Percentiles rank a stretch among this genome's conserved stretches.
phyloP scores from a whole-genome alignment of 1,140 invertebrate species.

The Papilio helenus region DNA sequence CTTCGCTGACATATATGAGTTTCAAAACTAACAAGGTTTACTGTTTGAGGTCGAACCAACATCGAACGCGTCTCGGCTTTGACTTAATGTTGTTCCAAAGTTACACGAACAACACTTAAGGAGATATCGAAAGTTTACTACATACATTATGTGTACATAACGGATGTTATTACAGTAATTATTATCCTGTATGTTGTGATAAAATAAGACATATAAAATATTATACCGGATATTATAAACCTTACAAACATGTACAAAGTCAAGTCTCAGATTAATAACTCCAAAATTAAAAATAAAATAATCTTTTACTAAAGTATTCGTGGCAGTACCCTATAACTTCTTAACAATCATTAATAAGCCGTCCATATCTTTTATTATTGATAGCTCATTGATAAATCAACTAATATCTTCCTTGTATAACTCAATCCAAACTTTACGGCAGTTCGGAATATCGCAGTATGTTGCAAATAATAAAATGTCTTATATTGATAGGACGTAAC shows the following conservation, averaged over 20 bases:
- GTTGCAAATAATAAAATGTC: too few relatives aligned
- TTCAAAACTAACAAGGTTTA: conserved; percentile 49
- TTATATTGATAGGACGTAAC: too few relatives aligned
- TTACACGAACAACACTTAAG: conserved; percentile 45
- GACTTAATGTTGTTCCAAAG: conserved; percentile 50
- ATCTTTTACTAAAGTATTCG: neutral
- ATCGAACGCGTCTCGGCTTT: conserved; percentile 40
- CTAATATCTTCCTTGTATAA: too few relatives aligned
- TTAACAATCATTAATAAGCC: too few relatives aligned
- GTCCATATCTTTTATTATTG: too few relatives aligned
- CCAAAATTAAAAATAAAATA: neutral
- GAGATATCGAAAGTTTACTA: conserved; percentile 42
- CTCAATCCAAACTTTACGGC: too few relatives aligned
- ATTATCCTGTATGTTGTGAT: neutral
- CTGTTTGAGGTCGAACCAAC: conserved; percentile 49
- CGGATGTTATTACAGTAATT: conserved; percentile 31
- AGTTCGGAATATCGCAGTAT: too few relatives aligned
- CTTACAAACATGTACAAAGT: neutral
- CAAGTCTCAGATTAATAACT: neutral
- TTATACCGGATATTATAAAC: neutral
- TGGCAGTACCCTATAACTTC: neutral
- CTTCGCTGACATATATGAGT: conserved; percentile 60
- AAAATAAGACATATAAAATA: conserved; percentile 4
- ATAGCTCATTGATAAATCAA: too few relatives aligned
- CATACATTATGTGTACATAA: conserved; percentile 28